These are phyloP conservation scores for Clarias platycephalus DNA, from an alignment of 2,797 vertebrate species.

Conservation along the genomic window DNA sequence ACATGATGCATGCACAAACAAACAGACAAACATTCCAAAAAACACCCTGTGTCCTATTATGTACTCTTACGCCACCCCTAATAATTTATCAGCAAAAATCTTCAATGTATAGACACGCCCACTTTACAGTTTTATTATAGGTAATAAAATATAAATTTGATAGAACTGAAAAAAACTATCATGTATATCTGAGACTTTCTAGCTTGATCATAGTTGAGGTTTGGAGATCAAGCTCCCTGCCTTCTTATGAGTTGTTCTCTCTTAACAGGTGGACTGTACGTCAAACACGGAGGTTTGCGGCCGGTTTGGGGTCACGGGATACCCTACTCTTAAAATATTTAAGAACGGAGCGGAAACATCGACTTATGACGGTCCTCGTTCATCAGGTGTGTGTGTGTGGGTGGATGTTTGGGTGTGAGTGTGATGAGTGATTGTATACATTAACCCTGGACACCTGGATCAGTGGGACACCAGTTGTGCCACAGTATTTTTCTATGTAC, in stretches of 20 bases:
- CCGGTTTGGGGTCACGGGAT: slow-evolving; percentile 71
- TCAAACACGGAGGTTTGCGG: slow-evolving; percentile 64
- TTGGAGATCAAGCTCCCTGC: neutral
- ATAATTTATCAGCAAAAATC: too few species aligned
- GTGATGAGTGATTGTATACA: neutral
- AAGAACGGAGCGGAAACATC: slow-evolving; percentile 68
- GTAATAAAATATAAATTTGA: too few species aligned
- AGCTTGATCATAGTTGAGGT: neutral
- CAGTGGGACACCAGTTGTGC: neutral
- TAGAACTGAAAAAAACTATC: too few species aligned
- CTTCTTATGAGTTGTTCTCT: neutral
- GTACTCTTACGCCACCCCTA: too few species aligned
- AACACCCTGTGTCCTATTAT: too few species aligned
- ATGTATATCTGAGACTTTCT: neutral
- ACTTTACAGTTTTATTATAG: too few species aligned
- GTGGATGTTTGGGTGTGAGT: neutral
- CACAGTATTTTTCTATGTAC: neutral
- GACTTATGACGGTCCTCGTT: slow-evolving; percentile 72
- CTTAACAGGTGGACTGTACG: slow-evolving; percentile 74
- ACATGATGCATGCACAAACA: too few species aligned
- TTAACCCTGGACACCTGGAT: neutral
- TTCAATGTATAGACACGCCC: too few species aligned
- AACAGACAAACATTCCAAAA: too few species aligned
- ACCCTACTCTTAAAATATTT: slow-evolving; percentile 78
- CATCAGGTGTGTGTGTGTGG: slow-evolving; percentile 60